Percentiles rank a stretch among this genome's conserved stretches.
Conservation (phyloP, 2,888 invertebrate genomes). For the Agrotis clavis region DNA sequence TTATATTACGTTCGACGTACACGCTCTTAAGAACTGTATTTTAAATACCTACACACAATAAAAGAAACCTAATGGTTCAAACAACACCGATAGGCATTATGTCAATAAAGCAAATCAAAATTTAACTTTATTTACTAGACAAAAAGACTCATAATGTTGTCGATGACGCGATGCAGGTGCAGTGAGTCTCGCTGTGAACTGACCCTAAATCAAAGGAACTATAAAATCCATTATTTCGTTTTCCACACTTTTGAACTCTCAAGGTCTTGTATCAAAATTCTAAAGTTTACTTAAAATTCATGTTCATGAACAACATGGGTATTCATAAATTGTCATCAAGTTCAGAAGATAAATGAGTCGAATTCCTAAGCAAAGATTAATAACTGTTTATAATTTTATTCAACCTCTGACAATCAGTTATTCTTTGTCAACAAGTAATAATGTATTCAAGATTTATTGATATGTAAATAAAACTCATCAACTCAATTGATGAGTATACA, state of each 20-base stretch:
- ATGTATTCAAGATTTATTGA: conserved; percentile 45
- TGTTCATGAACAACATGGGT: not conserved
- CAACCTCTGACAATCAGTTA: conserved; percentile 37
- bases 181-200: no score
- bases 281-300: not conserved
- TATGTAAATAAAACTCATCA: conserved; percentile 55
- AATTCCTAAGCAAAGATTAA: conserved; percentile 24
- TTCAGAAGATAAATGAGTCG: conserved; percentile 3
- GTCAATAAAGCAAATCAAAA: no score
- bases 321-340: conserved; percentile 27
- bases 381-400: conserved; percentile 22
- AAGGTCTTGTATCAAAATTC: not conserved
- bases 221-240: no score
- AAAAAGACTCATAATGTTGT: no score
- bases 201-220: no score
- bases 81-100: no score
- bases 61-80: no score
- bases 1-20: no score
- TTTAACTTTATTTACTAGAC: no score
- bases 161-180: no score
- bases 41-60: no score
- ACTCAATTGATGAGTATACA: conserved; percentile 17
- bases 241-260: not conserved
- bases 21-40: no score
- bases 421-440: conserved; percentile 25